Percentiles rank a stretch among this genome's conserved stretches.
phyloP scores from a whole-genome alignment of 2,888 invertebrate species.

The Calliopum simillimum region DNA sequence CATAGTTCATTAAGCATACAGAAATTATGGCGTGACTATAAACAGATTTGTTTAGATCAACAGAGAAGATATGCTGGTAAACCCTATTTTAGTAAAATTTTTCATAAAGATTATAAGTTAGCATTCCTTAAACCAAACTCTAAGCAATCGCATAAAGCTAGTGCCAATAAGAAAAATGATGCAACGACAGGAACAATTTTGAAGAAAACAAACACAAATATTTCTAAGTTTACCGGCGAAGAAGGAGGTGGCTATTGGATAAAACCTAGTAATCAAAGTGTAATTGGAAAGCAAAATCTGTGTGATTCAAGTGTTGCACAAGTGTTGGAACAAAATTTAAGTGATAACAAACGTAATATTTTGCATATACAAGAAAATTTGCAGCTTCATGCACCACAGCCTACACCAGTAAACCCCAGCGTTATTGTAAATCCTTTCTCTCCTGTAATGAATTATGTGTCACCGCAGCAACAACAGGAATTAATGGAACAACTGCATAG shows the following conservation, averaged over 20 bases:
- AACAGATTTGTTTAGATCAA: conserved; percentile 37
- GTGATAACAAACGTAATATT: neutral
- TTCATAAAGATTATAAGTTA: conserved; percentile 45
- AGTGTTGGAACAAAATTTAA: too few species aligned
- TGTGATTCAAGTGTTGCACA: neutral
- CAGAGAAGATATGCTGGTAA: conserved; percentile 38
- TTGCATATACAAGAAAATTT: conserved; percentile 24
- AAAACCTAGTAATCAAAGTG: conserved; percentile 19
- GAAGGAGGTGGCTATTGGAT: conserved; percentile 48
- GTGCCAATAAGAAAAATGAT: conserved; percentile 24
- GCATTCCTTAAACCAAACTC: conserved; percentile 42
- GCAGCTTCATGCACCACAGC: conserved; percentile 11
- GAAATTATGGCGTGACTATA: conserved; percentile 46
- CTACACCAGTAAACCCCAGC: neutral
- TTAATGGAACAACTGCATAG: neutral
- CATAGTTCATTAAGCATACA: conserved; percentile 46
- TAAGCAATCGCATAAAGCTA: conserved; percentile 39
- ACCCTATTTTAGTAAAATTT: conserved; percentile 42
- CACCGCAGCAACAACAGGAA: neutral
- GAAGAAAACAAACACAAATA: conserved; percentile 44
- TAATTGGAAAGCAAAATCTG: neutral
- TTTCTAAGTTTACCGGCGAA: conserved; percentile 46
- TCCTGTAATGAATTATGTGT: neutral
- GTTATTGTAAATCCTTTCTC: neutral
- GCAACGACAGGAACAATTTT: neutral